phyloP scores from a whole-genome alignment of 2,888 invertebrate genomes.

The Exocentrus adspersus region DNA sequence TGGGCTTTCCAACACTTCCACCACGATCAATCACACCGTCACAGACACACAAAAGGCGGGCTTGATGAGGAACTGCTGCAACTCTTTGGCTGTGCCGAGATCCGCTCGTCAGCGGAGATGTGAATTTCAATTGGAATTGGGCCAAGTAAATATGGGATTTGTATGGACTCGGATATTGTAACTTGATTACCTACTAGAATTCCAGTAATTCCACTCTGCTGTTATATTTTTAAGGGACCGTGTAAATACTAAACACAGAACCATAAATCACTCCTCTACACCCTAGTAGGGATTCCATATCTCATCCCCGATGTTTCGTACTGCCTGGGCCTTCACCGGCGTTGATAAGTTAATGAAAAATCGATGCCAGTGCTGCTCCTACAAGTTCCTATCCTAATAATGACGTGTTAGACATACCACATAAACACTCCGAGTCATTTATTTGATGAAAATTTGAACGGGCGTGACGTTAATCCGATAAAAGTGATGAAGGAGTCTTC shows the following conservation, averaged over 20 bases:
- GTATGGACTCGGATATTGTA: too few species aligned
- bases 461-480: conserved; percentile 11
- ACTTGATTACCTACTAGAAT: too few species aligned
- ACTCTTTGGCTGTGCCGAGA: conserved; percentile 34
- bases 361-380: neutral
- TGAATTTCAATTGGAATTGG: neutral
- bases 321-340: neutral
- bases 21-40: conserved; percentile 43
- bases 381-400: conserved; percentile 3
- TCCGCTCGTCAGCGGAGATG: neutral
- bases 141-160: neutral
- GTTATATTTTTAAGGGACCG: too few species aligned
- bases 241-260: too few species aligned
- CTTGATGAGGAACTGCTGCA: conserved; percentile 33
- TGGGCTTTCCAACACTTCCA: conserved; percentile 39
- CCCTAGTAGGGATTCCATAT: too few species aligned
- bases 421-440: conserved; percentile 12
- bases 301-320: too few species aligned
- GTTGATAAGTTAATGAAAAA: conserved; percentile 12
- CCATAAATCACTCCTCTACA: too few species aligned
- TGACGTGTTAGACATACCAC: conserved; percentile 7
- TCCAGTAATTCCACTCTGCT: too few species aligned
- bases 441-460: conserved; percentile 14
- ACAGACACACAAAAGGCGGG: conserved; percentile 45
- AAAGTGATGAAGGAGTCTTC: neutral